Percentiles rank a stretch among this genome's conserved stretches.
phyloP scores from a whole-genome alignment of 2,113 vertebrate species.

The Sylvilagus bachmani region DNA sequence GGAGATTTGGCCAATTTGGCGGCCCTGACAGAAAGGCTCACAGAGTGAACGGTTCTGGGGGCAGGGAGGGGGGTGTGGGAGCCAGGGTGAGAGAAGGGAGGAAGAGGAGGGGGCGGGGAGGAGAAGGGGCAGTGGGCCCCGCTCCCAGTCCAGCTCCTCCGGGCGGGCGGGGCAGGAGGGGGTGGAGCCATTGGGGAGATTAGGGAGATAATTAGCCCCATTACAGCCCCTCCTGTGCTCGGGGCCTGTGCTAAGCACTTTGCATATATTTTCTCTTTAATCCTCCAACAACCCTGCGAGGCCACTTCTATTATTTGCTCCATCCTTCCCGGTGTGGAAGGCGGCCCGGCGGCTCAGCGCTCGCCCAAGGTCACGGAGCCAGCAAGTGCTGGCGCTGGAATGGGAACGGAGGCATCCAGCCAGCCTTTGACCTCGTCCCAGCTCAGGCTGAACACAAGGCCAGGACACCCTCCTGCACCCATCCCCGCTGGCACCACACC shows the following conservation, averaged over 20 bases:
- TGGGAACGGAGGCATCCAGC: not conserved
- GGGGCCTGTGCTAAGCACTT: slow-evolving; percentile 58
- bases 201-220: slow-evolving; percentile 65
- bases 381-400: slow-evolving; percentile 23
- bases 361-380: slow-evolving; percentile 70
- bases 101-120: not conserved
- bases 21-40: slow-evolving; percentile 64
- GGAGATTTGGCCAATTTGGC: slow-evolving; percentile 85
- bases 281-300: slow-evolving; percentile 76
- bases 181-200: slow-evolving; percentile 23
- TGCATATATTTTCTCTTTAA: slow-evolving; percentile 79
- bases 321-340: slow-evolving; percentile 48
- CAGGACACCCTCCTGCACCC: not conserved
- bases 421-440: not conserved
- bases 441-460: not conserved
- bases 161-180: not conserved
- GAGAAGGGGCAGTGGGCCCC: not conserved
- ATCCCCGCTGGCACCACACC: rapidly evolving
- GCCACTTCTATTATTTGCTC: slow-evolving; percentile 68
- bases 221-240: slow-evolving; percentile 19
- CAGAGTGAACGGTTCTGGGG: slow-evolving; percentile 39
- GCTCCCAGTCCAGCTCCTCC: not conserved
- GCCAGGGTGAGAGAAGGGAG: not conserved
- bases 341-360: not conserved
- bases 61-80: not conserved